phyloP scores from a whole-genome alignment of 2,888 invertebrate genomes.

The Chrysolina haemoptera region DNA sequence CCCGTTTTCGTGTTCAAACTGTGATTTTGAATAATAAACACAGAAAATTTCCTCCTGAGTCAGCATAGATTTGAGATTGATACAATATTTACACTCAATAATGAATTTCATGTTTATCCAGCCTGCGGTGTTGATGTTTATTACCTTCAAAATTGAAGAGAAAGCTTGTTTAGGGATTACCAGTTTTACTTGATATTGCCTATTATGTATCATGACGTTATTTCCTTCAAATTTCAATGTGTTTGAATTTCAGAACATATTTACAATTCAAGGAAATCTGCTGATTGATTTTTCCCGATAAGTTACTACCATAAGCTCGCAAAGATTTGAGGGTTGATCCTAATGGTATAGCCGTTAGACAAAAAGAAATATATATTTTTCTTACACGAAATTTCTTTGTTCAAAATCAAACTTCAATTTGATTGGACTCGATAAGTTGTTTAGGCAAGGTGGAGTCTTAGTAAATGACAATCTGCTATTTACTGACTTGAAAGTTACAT shows the following conservation, averaged over 20 bases:
- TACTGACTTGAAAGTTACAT: no score
- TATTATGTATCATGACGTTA: constrained; percentile 39
- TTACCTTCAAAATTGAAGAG: constrained; percentile 42
- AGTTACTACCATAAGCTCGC: no score
- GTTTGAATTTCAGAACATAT: constrained; percentile 22
- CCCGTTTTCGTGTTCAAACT: not conserved
- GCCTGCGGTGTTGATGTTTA: constrained; percentile 46
- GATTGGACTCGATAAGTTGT: no score
- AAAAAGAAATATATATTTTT: no score
- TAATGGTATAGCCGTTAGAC: no score
- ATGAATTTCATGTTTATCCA: constrained; percentile 47
- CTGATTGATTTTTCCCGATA: no score
- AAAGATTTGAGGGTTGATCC: no score
- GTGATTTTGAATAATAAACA: not conserved
- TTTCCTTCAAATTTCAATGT: constrained; percentile 30
- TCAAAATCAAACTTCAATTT: no score
- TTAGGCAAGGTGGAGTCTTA: no score
- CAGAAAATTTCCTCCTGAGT: constrained; percentile 27
- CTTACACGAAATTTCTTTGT: no score
- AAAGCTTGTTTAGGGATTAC: constrained; percentile 40
- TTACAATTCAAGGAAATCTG: no score
- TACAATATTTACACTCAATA: constrained; percentile 46
- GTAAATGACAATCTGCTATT: no score
- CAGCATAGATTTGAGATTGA: constrained; percentile 40
- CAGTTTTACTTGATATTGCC: constrained; percentile 41